A percentile compares a stretch with the other conserved stretches of the same genome.
Conservation (phyloP, 92 coral and sea anemone species). For the Parazoanthus darwini region DNA sequence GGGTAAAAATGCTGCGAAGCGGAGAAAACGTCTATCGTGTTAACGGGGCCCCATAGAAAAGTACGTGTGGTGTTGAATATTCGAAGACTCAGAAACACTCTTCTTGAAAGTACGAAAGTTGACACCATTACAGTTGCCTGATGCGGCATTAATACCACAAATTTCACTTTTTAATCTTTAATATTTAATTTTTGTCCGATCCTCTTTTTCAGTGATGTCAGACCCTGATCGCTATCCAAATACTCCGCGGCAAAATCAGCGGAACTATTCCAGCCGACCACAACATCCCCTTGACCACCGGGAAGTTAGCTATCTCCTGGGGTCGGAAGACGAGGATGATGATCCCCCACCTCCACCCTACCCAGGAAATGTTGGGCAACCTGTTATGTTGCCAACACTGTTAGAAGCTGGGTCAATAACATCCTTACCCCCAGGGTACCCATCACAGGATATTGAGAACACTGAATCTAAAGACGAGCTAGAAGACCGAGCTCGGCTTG, state of each 20-base stretch:
- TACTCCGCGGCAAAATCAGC: slow-evolving; percentile 60
- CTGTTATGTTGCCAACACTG: slow-evolving; percentile 6
- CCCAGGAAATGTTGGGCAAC: slow-evolving; percentile 49
- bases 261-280: slow-evolving; percentile 58
- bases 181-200: no score
- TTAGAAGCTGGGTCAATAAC: background rate
- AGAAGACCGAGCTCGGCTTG: background rate
- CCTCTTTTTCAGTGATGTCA: slow-evolving; percentile 73
- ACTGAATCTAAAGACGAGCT: slow-evolving; percentile 19
- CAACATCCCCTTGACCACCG: slow-evolving; percentile 72
- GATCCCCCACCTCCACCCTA: slow-evolving; percentile 89
- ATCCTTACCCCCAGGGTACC: slow-evolving; percentile 37
- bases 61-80: no score
- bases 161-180: background rate
- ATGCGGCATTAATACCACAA: background rate
- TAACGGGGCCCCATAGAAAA: no score
- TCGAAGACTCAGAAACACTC: no score
- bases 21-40: no score
- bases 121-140: no score
- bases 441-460: slow-evolving; percentile 10
- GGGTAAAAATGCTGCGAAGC: no score
- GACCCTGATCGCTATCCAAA: slow-evolving; percentile 86
- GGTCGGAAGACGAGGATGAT: slow-evolving; percentile 78
- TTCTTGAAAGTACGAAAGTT: no score
- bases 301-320: slow-evolving; percentile 73